Conservation (phyloP, 2,113 vertebrate species). For the Acanthochromis polyacanthus region DNA sequence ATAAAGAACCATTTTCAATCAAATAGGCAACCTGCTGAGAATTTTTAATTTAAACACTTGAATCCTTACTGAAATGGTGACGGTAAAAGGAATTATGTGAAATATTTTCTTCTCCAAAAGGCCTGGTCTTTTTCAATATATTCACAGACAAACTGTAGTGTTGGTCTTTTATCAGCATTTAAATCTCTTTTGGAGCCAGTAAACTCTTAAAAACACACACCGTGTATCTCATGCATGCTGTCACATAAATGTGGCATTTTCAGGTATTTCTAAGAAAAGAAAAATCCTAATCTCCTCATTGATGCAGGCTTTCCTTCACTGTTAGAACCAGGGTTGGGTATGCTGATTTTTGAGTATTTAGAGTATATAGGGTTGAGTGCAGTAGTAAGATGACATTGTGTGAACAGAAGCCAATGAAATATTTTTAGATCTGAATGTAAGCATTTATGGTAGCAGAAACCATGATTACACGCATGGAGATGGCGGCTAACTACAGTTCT, state of each 20-base stretch:
- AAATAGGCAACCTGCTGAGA: slow-evolving; percentile 78
- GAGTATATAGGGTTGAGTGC: not conserved
- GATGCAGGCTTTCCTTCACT: not conserved
- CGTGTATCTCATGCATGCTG: too few relatives aligned
- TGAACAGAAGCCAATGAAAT: not conserved
- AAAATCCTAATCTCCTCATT: not conserved
- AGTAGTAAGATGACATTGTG: not conserved
- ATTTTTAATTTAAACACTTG: slow-evolving; percentile 48
- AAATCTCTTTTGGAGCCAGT: not conserved
- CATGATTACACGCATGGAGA: slow-evolving; percentile 25
- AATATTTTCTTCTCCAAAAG: slow-evolving; percentile 36
- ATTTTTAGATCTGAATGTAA: slow-evolving; percentile 19
- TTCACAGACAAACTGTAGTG: not conserved
- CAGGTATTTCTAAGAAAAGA: too few relatives aligned
- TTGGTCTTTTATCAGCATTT: not conserved
- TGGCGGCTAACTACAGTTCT: slow-evolving; percentile 29
- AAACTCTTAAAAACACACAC: too few relatives aligned
- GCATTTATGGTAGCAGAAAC: slow-evolving; percentile 13
- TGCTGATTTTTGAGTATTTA: too few relatives aligned
- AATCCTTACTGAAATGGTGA: slow-evolving; percentile 41
- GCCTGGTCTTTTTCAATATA: not conserved
- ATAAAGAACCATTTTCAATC: slow-evolving; percentile 69
- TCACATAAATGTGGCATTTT: too few relatives aligned
- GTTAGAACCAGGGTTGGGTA: not conserved
- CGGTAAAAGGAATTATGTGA: slow-evolving; percentile 54